A percentile compares a stretch with the other conserved stretches of the same genome.
phyloP scores from a whole-genome alignment of 2,888 invertebrate species.

The Mamestra brassicae region DNA sequence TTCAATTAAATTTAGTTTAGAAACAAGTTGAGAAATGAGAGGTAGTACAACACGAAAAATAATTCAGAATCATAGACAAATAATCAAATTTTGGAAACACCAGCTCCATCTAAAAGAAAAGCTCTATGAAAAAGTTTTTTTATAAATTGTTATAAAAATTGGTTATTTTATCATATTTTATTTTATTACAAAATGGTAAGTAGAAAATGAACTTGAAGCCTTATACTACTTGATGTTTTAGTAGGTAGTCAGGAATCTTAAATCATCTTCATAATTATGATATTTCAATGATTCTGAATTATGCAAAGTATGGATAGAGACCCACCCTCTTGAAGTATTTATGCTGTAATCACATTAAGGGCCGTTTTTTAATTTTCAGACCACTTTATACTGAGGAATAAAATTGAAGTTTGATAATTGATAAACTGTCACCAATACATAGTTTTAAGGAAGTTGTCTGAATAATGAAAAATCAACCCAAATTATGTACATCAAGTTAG shows the following conservation, averaged over 20 bases:
- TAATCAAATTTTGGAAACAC: not conserved
- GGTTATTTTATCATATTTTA: too few species aligned
- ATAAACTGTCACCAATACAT: not conserved
- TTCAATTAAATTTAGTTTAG: not conserved
- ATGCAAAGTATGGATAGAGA: conserved; percentile 56
- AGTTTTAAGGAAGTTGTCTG: not conserved
- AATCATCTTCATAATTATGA: too few species aligned
- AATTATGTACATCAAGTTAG: conserved; percentile 2
- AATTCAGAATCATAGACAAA: conserved; percentile 33
- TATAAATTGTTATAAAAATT: too few species aligned
- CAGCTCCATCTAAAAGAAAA: not conserved
- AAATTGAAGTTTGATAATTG: not conserved
- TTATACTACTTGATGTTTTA: not conserved
- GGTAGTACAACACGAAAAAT: conserved; percentile 6
- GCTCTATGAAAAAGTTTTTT: not conserved
- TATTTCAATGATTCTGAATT: conserved; percentile 39
- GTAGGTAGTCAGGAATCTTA: not conserved
- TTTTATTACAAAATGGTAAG: not conserved
- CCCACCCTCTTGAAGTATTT: conserved; percentile 18
- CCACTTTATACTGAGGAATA: not conserved
- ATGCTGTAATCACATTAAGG: not conserved
- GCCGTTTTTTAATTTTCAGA: not conserved
- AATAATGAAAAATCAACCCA: not conserved
- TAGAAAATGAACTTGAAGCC: not conserved
- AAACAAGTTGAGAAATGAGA: conserved; percentile 5